Conservation (phyloP, 2,797 vertebrate genomes). For the Distichodus sexfasciatus region DNA sequence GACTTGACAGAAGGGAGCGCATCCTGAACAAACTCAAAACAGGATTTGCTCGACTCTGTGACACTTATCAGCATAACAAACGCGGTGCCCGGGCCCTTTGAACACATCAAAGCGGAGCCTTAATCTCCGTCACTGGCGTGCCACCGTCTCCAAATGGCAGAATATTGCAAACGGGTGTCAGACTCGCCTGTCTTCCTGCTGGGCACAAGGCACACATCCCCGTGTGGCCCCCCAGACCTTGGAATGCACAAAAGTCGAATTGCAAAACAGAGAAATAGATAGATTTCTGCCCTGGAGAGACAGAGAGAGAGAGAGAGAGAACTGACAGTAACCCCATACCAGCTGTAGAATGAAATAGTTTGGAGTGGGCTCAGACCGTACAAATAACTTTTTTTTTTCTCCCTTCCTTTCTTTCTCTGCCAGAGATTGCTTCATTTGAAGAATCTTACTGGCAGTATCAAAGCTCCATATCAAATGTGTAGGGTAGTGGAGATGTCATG, state of each 20-base stretch:
- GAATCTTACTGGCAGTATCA: conserved; percentile 60
- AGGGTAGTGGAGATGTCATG: background rate
- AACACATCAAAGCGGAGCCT: conserved; percentile 51
- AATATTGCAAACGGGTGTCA: conserved; percentile 59
- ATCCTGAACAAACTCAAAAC: conserved; percentile 1
- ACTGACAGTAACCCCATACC: conserved; percentile 63
- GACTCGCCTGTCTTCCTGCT: conserved; percentile 35
- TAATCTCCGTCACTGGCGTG: conserved; percentile 47
- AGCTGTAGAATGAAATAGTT: conserved; percentile 62
- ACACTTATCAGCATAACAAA: conserved; percentile 42
- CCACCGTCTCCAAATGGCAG: conserved; percentile 44
- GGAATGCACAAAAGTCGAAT: conserved; percentile 48
- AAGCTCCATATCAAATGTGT: conserved; percentile 43
- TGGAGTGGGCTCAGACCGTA: conserved; percentile 59
- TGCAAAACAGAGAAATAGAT: conserved; percentile 45
- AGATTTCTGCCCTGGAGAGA: too few relatives aligned
- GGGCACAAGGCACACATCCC: conserved; percentile 50
- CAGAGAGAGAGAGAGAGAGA: conserved; percentile 38
- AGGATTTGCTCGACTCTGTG: conserved; percentile 7
- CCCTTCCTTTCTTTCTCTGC: background rate
- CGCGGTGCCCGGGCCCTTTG: conserved; percentile 26
- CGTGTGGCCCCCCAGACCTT: conserved; percentile 43
- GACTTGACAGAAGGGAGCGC: conserved; percentile 15
- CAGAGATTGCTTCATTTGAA: conserved; percentile 59
- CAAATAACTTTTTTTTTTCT: conserved; percentile 59